Evolutionary conservation across 2,113 vertebrate species (phyloP), one percentile per base, ranked within the genome.

Genomic region (Lasiurus borealis): DNA sequence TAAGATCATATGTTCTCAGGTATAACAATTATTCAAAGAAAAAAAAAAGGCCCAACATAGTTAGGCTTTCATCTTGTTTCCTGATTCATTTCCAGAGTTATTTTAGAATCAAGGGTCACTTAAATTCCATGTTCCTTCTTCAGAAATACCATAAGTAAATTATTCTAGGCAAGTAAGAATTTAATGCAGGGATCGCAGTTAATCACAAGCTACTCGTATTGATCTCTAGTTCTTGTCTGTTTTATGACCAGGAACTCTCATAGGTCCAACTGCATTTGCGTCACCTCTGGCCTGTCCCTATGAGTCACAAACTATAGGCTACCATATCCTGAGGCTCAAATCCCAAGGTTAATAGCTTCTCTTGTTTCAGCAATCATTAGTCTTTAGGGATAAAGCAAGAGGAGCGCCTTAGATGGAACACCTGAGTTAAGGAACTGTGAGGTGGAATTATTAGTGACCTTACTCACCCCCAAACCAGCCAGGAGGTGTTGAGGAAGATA

Each of bases 51-150:
- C 76, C 36, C 36, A 57, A 59, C 50, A 25, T 8, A 15, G 46
- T 85, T 69, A 54, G 76, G 31, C 62, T 87, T 64, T 36, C 4
- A 83, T 21, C 12, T 19, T 54, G 21, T 90, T 95, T 92, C 59
- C 44, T 48, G 12, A 62, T 76, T 16, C 34, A 25, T 77, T 85
- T 66, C 54, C 29, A 48, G n/a, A 87, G 19, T 89, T 91, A 76
- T 36, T 68, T 95, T 83, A 85, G 16, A 94, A 77, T 89, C 68
- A 91, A 44, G 66, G 36, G 44, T 82, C 36, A 57, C 31, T 77
- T 66, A 54, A 54, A 69, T 86, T 84, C 16, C 66, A 85, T 12
- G 4, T 36, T 85, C 77, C 16, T 83, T 31, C 36, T 88, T 92
- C 31, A 81, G 83, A 92, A 81, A 95, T 8, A 52, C 64, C 9